phyloP scores from a whole-genome alignment of 2,888 invertebrate species.

The Dioctria rufipes region DNA sequence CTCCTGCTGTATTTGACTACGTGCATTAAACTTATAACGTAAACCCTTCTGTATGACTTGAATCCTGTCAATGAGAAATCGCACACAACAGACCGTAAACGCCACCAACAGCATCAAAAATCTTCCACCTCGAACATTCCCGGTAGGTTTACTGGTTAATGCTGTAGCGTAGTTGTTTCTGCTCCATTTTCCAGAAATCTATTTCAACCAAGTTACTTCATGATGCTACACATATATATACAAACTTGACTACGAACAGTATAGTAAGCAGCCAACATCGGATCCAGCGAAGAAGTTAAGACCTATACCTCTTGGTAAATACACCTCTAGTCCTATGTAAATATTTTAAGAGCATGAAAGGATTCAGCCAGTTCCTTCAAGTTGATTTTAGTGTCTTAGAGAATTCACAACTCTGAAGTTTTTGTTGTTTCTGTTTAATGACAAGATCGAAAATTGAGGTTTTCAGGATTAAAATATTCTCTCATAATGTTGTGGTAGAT shows the following conservation, averaged over 20 bases:
- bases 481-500: constrained; percentile 8
- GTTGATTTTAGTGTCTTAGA: constrained; percentile 46
- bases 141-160: constrained; percentile 33
- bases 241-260: constrained; percentile 16
- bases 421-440: constrained; percentile 32
- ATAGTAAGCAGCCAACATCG: constrained; percentile 23
- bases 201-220: not conserved
- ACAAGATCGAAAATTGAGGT: constrained; percentile 47
- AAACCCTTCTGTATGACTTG: constrained; percentile 19
- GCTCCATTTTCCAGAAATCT: constrained; percentile 7
- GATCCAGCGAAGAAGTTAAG: constrained; percentile 46
- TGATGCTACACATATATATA: constrained; percentile 23
- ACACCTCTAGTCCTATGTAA: constrained; percentile 54
- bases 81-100: constrained; percentile 36
- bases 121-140: constrained; percentile 27
- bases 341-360: constrained; percentile 54
- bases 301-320: constrained; percentile 51
- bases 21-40: not conserved
- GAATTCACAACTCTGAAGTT: constrained; percentile 41
- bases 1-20: constrained; percentile 18
- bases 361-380: constrained; percentile 43
- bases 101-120: constrained; percentile 22
- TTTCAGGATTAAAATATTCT: constrained; percentile 12
- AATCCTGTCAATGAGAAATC: constrained; percentile 29
- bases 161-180: not conserved